A percentile compares a stretch with the other conserved stretches of the same genome.
Conservation (phyloP, 1,140 invertebrate genomes). For the Polypedilum pembai region DNA sequence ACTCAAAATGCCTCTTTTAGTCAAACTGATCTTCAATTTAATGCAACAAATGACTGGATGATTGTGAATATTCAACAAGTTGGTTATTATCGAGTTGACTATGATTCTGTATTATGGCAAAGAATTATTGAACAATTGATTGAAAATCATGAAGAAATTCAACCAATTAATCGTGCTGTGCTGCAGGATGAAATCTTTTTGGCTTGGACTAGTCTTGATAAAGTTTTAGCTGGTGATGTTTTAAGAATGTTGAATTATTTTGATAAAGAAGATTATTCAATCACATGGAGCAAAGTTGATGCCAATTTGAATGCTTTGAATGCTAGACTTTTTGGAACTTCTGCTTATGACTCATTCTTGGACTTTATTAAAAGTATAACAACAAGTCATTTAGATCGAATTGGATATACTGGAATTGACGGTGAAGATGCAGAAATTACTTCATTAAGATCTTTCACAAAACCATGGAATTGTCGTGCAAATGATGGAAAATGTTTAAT, state of each 20-base stretch:
- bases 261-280: neutral
- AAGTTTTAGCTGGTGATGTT: neutral
- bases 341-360: neutral
- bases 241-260: neutral
- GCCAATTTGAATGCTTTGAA: neutral
- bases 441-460: neutral
- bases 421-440: neutral
- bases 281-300: neutral
- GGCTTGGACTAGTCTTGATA: neutral
- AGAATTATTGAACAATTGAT: slow-evolving; percentile 46
- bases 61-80: neutral
- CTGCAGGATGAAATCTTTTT: slow-evolving; percentile 47
- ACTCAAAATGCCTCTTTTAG: neutral
- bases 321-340: neutral
- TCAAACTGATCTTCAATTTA: slow-evolving; percentile 35
- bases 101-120: slow-evolving; percentile 48
- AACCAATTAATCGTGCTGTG: slow-evolving; percentile 53
- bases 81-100: slow-evolving; percentile 57
- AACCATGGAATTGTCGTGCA: neutral
- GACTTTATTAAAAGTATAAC: neutral
- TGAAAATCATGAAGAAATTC: slow-evolving; percentile 44
- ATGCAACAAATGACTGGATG: slow-evolving; percentile 34
- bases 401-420: neutral
- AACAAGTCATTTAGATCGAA: neutral
- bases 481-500: neutral